These are phyloP conservation scores for Tetanocera ferruginea DNA, from an alignment of 2,888 invertebrate genomes.

Conservation along the genomic window DNA sequence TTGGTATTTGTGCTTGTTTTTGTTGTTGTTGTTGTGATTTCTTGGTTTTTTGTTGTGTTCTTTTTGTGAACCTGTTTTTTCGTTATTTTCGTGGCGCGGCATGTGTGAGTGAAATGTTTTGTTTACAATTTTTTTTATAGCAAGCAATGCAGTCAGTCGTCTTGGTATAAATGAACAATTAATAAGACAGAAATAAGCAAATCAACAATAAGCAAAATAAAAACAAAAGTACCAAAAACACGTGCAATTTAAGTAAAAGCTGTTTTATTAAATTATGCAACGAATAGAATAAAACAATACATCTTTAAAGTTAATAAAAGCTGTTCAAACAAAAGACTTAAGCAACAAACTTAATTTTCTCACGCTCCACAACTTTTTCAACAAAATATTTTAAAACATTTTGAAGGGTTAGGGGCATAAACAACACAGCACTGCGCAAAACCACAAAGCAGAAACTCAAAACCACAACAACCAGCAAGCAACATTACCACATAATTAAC, in stretches of 20 bases:
- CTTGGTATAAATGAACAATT: background rate
- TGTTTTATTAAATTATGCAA: background rate
- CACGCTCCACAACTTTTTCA: background rate
- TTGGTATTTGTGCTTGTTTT: background rate
- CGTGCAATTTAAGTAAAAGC: background rate
- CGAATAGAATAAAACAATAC: background rate
- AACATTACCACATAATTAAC: slow-evolving; percentile 4
- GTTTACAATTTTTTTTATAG: slow-evolving; percentile 17
- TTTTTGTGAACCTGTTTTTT: slow-evolving; percentile 18
- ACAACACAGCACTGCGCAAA: background rate
- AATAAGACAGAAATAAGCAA: too few species aligned
- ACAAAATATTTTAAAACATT: background rate
- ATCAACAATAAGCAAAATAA: background rate
- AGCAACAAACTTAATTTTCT: slow-evolving; percentile 29
- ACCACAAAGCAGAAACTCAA: slow-evolving; percentile 6
- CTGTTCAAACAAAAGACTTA: slow-evolving; percentile 40
- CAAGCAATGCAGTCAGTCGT: background rate
- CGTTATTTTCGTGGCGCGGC: background rate
- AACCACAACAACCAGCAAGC: slow-evolving; percentile 8
- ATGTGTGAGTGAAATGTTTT: slow-evolving; percentile 22
- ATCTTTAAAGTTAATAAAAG: background rate
- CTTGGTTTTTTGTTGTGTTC: slow-evolving; percentile 21
- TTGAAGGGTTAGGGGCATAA: slow-evolving; percentile 8
- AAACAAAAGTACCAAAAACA: background rate
- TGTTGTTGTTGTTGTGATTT: slow-evolving; percentile 30